phyloP scores from a whole-genome alignment of 2,888 invertebrate genomes.

The Drosophila neutralis region DNA sequence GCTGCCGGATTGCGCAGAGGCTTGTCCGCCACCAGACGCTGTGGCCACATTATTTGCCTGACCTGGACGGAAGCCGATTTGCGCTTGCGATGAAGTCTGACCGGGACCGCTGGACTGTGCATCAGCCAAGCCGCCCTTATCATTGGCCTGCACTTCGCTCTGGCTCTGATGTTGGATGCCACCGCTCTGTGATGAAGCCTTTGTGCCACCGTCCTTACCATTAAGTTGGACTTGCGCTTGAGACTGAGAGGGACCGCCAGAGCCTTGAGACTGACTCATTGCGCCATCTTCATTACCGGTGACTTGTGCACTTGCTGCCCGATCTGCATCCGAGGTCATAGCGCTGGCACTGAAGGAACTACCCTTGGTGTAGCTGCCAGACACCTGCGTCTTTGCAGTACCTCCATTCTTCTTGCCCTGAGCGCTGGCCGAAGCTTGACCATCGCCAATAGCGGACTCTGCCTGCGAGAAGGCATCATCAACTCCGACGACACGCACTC shows the following conservation, averaged over 20 bases:
- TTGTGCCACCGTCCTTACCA: slow-evolving; percentile 90
- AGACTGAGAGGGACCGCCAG: slow-evolving; percentile 90
- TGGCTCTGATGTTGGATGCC: slow-evolving; percentile 90
- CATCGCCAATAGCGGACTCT: slow-evolving; percentile 86
- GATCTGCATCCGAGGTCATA: slow-evolving; percentile 90
- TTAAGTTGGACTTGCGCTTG: slow-evolving; percentile 92
- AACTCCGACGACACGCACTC: slow-evolving; percentile 61
- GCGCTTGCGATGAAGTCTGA: slow-evolving; percentile 94
- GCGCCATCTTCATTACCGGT: slow-evolving; percentile 91
- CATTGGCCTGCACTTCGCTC: slow-evolving; percentile 89
- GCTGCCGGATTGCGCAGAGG: slow-evolving; percentile 91
- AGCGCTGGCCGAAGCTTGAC: slow-evolving; percentile 91
- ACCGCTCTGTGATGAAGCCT: slow-evolving; percentile 91
- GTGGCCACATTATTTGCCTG: slow-evolving; percentile 85
- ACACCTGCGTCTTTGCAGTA: slow-evolving; percentile 92
- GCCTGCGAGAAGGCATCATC: slow-evolving; percentile 91
- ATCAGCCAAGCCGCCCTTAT: slow-evolving; percentile 93
- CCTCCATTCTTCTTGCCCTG: slow-evolving; percentile 91
- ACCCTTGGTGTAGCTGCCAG: slow-evolving; percentile 91
- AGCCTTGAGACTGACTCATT: slow-evolving; percentile 90
- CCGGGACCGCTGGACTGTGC: slow-evolving; percentile 94
- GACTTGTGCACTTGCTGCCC: slow-evolving; percentile 88
- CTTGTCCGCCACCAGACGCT: slow-evolving; percentile 91
- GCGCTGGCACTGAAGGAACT: slow-evolving; percentile 94
- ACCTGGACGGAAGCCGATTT: slow-evolving; percentile 93